A percentile compares a stretch with the other conserved stretches of the same genome.
These are phyloP conservation scores for Apoderus coryli DNA, from an alignment of 2,888 invertebrate genomes.

Conservation along the genomic window DNA sequence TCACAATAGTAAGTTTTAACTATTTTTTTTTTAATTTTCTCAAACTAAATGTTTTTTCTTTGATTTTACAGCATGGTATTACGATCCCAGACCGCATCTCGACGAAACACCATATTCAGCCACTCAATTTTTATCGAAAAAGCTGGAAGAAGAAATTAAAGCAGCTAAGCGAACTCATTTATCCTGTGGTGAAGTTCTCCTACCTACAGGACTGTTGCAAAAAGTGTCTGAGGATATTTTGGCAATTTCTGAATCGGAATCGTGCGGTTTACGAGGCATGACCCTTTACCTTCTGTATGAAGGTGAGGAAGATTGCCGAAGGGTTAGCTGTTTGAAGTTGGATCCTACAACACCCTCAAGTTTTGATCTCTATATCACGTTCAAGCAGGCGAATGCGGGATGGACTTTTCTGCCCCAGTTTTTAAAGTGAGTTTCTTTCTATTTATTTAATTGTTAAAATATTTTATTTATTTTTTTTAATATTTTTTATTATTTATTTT, in stretches of 20 bases:
- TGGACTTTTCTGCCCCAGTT: conserved; percentile 84
- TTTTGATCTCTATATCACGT: conserved; percentile 77
- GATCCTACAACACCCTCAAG: conserved; percentile 80
- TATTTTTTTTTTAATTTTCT: conserved; percentile 10
- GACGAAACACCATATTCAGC: conserved; percentile 33
- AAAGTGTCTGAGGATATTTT: conserved; percentile 67
- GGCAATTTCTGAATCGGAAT: conserved; percentile 70
- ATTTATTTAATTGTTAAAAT: no score
- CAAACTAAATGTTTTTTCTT: conserved; percentile 5
- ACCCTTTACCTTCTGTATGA: conserved; percentile 72
- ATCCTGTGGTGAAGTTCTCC: conserved; percentile 69
- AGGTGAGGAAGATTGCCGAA: conserved; percentile 50
- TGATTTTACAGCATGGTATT: conserved; percentile 31
- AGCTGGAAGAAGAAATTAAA: conserved; percentile 64
- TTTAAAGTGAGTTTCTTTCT: conserved; percentile 57
- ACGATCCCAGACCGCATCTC: conserved; percentile 26
- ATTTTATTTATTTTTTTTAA: no score
- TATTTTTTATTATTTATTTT: conserved; percentile 4
- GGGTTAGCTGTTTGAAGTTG: conserved; percentile 70
- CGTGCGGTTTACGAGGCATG: conserved; percentile 77
- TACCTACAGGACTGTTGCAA: conserved; percentile 69
- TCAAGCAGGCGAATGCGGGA: conserved; percentile 73
- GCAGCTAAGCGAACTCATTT: conserved; percentile 70
- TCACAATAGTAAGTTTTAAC: conserved; percentile 26
- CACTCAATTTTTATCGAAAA: conserved; percentile 54